Conservation (phyloP, 1,140 invertebrate genomes). For the Drosophila arizonae region DNA sequence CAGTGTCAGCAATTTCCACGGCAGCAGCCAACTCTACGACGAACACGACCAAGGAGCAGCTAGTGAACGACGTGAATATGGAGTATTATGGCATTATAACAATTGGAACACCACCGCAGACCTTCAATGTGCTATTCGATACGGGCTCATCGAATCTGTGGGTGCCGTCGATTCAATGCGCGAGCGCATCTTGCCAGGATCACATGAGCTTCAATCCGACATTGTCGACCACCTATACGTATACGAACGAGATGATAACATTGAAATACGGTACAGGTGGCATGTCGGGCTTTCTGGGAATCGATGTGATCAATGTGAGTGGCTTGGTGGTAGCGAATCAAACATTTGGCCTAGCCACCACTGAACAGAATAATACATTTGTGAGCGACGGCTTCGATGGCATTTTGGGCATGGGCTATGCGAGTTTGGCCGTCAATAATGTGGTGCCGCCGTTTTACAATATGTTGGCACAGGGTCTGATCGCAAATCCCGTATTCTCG, state of each 20-base stretch:
- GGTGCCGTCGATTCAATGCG: slow-evolving; percentile 97
- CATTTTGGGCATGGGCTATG: slow-evolving; percentile 96
- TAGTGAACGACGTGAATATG: slow-evolving; percentile 96
- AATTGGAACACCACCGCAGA: slow-evolving; percentile 96
- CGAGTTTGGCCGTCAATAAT: slow-evolving; percentile 93
- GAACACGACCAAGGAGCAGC: slow-evolving; percentile 87
- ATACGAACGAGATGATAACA: slow-evolving; percentile 94
- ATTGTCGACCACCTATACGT: slow-evolving; percentile 91
- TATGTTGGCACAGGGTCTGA: slow-evolving; percentile 94
- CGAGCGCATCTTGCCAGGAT: slow-evolving; percentile 90
- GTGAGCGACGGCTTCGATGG: slow-evolving; percentile 98
- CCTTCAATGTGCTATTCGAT: slow-evolving; percentile 98
- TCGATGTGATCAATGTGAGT: slow-evolving; percentile 89
- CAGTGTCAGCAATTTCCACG: not conserved
- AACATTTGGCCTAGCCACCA: slow-evolving; percentile 97
- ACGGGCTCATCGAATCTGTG: slow-evolving; percentile 99
- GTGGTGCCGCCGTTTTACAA: slow-evolving; percentile 97
- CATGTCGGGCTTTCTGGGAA: slow-evolving; percentile 96
- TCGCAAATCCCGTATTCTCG: slow-evolving; percentile 93
- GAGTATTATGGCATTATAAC: slow-evolving; percentile 97
- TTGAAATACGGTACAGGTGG: slow-evolving; percentile 98
- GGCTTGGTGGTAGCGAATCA: slow-evolving; percentile 89
- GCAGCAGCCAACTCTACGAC: not conserved
- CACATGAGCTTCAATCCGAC: slow-evolving; percentile 94
- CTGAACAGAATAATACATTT: slow-evolving; percentile 94